These are phyloP conservation scores for Ornithoptera alexandrae DNA, from an alignment of 2,888 invertebrate genomes.

Conservation along the genomic window DNA sequence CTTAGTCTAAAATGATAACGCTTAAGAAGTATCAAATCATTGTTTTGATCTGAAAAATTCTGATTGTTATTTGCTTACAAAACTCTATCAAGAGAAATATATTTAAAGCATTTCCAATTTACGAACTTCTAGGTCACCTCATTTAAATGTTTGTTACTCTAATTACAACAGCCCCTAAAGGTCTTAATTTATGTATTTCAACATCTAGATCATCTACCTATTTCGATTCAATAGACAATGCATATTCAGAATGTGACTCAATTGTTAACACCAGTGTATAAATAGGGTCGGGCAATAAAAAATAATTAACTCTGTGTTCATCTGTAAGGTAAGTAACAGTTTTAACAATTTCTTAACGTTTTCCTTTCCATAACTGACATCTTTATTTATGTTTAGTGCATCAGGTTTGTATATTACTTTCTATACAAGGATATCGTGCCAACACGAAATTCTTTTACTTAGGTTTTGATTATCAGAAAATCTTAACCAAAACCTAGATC, in stretches of 20 bases:
- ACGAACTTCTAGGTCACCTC: not conserved
- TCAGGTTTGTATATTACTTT: too few relatives aligned
- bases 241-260: conserved; percentile 1
- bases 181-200: conserved; percentile 16
- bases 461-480: too few relatives aligned
- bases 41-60: too few relatives aligned
- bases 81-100: too few relatives aligned
- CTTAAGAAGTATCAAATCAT: too few relatives aligned
- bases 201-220: conserved; percentile 15
- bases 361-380: not conserved
- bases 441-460: too few relatives aligned
- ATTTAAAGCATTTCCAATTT: too few relatives aligned
- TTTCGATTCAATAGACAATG: conserved; percentile 21
- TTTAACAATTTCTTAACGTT: not conserved
- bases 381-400: too few relatives aligned
- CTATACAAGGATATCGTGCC: too few relatives aligned
- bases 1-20: too few relatives aligned
- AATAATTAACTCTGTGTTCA: conserved; percentile 13
- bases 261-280: conserved; percentile 22
- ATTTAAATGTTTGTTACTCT: not conserved
- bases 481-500: too few relatives aligned
- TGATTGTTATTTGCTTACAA: too few relatives aligned
- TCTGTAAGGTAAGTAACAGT: conserved; percentile 11
- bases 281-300: conserved; percentile 2
- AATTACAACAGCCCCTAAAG: conserved; percentile 4